Conservation (phyloP, 2,888 invertebrate genomes). For the Tenodera sinensis region DNA sequence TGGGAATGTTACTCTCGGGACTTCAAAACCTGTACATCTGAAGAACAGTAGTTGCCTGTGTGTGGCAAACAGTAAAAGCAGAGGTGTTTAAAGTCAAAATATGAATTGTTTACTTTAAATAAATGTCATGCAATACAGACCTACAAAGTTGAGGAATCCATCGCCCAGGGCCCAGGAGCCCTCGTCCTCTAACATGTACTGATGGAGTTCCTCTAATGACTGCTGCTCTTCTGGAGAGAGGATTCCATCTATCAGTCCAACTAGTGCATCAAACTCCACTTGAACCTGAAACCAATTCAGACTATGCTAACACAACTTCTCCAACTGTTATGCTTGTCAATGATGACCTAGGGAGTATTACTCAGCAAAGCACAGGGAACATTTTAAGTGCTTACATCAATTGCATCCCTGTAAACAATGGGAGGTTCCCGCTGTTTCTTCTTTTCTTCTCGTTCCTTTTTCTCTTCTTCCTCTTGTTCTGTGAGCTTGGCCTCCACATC, state of each 20-base stretch:
- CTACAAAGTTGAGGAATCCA: constrained; percentile 78
- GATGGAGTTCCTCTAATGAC: constrained; percentile 77
- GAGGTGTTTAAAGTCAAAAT: too few relatives aligned
- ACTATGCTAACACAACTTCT: not conserved
- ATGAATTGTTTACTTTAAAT: too few relatives aligned
- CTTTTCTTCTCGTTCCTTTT: constrained; percentile 63
- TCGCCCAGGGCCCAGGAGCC: constrained; percentile 92
- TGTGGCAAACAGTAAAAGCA: too few relatives aligned
- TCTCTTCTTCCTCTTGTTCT: constrained; percentile 58
- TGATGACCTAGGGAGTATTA: too few relatives aligned
- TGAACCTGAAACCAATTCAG: constrained; percentile 53
- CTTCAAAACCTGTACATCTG: too few relatives aligned
- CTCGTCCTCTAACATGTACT: constrained; percentile 83
- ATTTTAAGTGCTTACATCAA: constrained; percentile 58
- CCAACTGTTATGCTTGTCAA: too few relatives aligned
- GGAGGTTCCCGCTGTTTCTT: constrained; percentile 74
- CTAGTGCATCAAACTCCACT: constrained; percentile 70
- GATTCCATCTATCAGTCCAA: constrained; percentile 64
- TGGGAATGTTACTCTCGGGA: too few relatives aligned
- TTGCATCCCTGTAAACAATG: constrained; percentile 66
- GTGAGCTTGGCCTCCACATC: constrained; percentile 44
- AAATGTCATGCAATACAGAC: constrained; percentile 44
- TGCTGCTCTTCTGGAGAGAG: constrained; percentile 70
- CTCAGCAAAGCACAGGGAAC: too few relatives aligned
- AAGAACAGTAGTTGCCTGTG: too few relatives aligned